Evolutionary conservation across 2,888 invertebrate species (phyloP).

Genomic region (Papilio protenor): DNA sequence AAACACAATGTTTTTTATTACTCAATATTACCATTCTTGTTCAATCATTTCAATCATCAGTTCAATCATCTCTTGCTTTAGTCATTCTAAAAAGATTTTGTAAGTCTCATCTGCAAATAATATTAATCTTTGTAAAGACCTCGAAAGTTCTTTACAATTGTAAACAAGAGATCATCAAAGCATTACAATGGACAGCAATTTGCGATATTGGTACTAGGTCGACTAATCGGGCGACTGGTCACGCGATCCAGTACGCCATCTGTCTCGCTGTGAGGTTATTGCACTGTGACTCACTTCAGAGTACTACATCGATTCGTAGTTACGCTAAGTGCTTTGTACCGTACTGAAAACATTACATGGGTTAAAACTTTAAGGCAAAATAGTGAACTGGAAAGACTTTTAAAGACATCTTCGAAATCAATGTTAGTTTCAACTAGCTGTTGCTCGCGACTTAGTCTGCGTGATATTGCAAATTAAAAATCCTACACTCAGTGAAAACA

Average conservation of each 20-base stretch:
- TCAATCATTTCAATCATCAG: no score
- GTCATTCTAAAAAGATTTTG: background rate
- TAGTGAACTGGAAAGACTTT: background rate
- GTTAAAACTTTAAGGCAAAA: conserved; percentile 9
- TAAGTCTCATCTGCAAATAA: background rate
- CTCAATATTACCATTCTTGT: no score
- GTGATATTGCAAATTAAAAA: no score
- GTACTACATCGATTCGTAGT: conserved; percentile 43
- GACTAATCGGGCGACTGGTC: conserved; percentile 49
- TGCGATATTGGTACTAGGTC: conserved; percentile 28
- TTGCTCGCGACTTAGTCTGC: no score
- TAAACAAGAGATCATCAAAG: conserved; percentile 25
- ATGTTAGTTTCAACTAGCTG: no score
- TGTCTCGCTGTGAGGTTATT: conserved; percentile 66
- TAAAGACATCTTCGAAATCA: background rate
- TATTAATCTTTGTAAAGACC: background rate
- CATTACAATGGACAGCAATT: conserved; percentile 6
- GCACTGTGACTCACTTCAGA: conserved; percentile 63
- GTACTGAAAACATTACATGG: conserved; percentile 21
- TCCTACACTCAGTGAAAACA: no score
- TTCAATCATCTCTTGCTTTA: background rate
- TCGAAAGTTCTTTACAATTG: background rate
- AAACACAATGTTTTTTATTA: no score
- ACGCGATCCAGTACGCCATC: conserved; percentile 48
- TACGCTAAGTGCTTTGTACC: conserved; percentile 32